Base-by-base conservation (phyloP, 2,113 vertebrate species). In the Isurus oxyrinchus region DNA sequence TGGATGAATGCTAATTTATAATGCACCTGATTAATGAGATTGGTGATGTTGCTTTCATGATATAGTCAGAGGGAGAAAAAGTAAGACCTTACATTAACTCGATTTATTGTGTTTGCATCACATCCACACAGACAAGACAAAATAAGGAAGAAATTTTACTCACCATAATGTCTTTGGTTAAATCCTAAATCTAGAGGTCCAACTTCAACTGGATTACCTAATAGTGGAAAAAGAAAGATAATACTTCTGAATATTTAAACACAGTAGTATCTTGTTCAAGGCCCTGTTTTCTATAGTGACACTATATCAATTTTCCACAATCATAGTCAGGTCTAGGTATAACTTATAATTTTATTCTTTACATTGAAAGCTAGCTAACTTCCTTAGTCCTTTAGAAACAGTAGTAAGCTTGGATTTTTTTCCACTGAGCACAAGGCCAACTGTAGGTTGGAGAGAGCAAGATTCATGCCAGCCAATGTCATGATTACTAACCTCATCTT, bases 111-210 rank as follows among this genome's bases (percentile, higher is more conserved):
- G 66, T 10, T 63, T 94, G n/a, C 16, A 63, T 21, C 31, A 94
- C 1, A 94, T 66, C 90, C 61, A 63, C 59, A 94, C n/a, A 61
- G n/a, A 66, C 3, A 40, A 0, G 44, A 44, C 59, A 94, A n/a
- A 40, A 16, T 3, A 90, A 69, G 8, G 44, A 94, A 16, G 61
- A 25, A 40, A 67, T 57, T 93, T 8, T 3, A 95, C 94, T 95
- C 67, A 95, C 94, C 94, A 55, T 72, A 95, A 95, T 95, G 94
- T 95, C 94, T 72, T 95, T 55, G 94, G 94, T 72, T 95, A 72
- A 72, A 72, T 31, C 40, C 94, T 95, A 67, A 49, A 3, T 95
- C 93, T 25, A 35, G 94, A 5, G 31, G 66, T 53, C 67, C 67
- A 95, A 16, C 21, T 44, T 95, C 94, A 95, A 31, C 67, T 16